Base-by-base conservation (phyloP, 2,888 invertebrate genomes). In the Strigamia transsilvanica region DNA sequence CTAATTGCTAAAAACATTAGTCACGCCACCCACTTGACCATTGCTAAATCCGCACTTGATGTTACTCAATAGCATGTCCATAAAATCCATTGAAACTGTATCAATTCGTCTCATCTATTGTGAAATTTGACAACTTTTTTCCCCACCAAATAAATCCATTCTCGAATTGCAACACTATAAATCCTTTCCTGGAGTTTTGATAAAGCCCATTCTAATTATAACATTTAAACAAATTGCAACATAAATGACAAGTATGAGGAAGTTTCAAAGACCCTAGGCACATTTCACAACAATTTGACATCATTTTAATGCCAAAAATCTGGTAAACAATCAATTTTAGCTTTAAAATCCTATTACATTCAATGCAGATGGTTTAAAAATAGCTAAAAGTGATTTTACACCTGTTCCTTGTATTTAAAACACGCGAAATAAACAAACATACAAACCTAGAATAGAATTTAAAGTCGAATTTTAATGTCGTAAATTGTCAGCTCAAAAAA, bases 201-300 rank as follows among this genome's bases (percentile, higher is more conserved):
- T 10, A 46, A 46, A n/a, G 1, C n/a, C 5, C 46, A 1, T n/a
- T 21, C 1, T 66, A 66, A 66, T 66, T 66, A 23, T 21, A 18
- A 12, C 61, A 21, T 66, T 21, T 66, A 21, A 23, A 7, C 4
- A 66, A 23, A 66, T 23, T 66, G 61, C 61, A 21, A 66, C 13
- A 66, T 23, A 9, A 66, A 66, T 21, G 61, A 7, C 18, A 66
- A 21, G 23, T 23, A 66, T 66, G 61, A 66, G 61, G 61, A 66
- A 66, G 61, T 66, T 9, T 5, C 21, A 18, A 5, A 21, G 18
- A 21, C 61, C 18, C 23, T n/a, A 21, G 21, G 61, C 61, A 12
- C 10, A 66, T 66, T 66, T 66, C 61, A 23, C 61, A 66, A 66
- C 61, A 23, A 18, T 23, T 23, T 66, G 61, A 23, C 61, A 23